Evolutionary conservation across 2,888 invertebrate species (phyloP).

Genomic region (Diplazon laetatorius): DNA sequence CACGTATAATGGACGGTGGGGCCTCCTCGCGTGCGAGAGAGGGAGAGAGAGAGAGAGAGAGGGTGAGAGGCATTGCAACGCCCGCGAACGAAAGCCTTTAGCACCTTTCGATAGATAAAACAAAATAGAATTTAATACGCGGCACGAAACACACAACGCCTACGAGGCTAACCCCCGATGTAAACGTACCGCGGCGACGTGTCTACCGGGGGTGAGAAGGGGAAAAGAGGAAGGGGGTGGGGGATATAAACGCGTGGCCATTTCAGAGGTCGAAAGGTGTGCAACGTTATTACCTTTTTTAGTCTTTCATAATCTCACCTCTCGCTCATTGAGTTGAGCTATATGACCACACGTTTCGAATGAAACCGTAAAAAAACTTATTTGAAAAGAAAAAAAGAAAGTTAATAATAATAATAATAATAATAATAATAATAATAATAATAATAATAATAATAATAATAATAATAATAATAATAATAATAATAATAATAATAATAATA

Average conservation of each 20-base stretch:
- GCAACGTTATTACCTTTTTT: constrained; percentile 51
- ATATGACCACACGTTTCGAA: constrained; percentile 9
- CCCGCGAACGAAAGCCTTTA: constrained; percentile 62
- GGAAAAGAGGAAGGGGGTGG: too few relatives aligned
- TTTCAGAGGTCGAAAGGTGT: constrained; percentile 61
- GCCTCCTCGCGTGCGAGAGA: too few relatives aligned
- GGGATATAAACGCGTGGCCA: constrained; percentile 56
- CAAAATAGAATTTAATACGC: constrained; percentile 65
- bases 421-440: too few relatives aligned
- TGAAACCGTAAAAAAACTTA: constrained; percentile 24
- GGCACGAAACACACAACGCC: constrained; percentile 13
- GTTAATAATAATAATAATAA: neutral
- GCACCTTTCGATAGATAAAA: constrained; percentile 65
- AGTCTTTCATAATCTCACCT: constrained; percentile 56
- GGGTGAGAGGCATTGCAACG: constrained; percentile 18
- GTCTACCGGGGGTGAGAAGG: constrained; percentile 45
- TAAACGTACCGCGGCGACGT: constrained; percentile 46
- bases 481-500: too few relatives aligned
- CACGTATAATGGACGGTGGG: constrained; percentile 35
- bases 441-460: too few relatives aligned
- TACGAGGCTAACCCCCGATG: constrained; percentile 24
- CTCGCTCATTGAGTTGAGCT: constrained; percentile 58
- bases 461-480: too few relatives aligned
- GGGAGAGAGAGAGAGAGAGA: too few relatives aligned
- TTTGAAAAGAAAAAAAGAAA: constrained; percentile 24